A percentile compares a stretch with the other conserved stretches of the same genome.
These are phyloP conservation scores for Cromileptes altivelis DNA, from an alignment of 2,113 vertebrate species.

Conservation along the genomic window DNA sequence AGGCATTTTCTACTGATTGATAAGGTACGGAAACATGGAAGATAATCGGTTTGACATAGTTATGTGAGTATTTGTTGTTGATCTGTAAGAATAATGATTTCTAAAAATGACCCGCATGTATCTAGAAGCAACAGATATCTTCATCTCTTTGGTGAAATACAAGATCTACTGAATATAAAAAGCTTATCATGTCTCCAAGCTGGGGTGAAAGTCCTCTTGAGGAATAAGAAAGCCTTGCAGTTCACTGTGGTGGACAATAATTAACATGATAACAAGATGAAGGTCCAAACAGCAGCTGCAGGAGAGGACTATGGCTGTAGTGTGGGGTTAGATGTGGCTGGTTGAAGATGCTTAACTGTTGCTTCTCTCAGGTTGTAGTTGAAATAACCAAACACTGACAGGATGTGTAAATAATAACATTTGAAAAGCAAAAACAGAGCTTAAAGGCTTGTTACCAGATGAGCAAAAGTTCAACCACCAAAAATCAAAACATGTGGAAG, in stretches of 20 bases:
- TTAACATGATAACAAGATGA: slow-evolving; percentile 7
- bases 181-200: background rate
- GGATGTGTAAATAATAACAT: background rate
- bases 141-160: background rate
- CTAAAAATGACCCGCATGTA: background rate
- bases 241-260: background rate
- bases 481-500: background rate
- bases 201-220: slow-evolving; percentile 17
- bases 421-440: background rate
- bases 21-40: background rate
- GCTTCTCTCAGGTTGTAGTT: background rate
- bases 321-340: background rate
- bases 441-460: background rate
- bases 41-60: background rate
- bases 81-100: background rate
- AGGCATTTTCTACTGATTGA: background rate
- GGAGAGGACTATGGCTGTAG: background rate
- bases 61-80: background rate
- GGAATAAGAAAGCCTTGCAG: background rate
- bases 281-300: slow-evolving; percentile 1
- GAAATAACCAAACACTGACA: background rate
- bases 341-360: background rate
- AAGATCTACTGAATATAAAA: background rate
- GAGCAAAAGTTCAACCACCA: background rate
- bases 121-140: background rate